A percentile compares a stretch with the other conserved stretches of the same genome.
These are phyloP conservation scores for Typhlichthys subterraneus DNA, from an alignment of 2,797 vertebrate genomes.

Conservation along the genomic window DNA sequence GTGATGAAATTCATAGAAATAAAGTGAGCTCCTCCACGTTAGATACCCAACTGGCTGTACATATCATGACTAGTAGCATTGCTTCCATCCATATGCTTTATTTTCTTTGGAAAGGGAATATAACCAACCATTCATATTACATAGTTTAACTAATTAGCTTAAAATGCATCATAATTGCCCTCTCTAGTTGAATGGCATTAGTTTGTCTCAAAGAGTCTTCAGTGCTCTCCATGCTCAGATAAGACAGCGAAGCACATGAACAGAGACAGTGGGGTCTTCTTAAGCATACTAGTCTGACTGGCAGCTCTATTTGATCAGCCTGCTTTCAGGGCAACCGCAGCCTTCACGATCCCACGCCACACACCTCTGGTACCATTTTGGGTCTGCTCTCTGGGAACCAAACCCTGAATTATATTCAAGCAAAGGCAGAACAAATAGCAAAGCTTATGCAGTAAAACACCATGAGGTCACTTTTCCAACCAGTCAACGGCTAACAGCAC, in stretches of 20 bases:
- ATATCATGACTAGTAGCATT: conserved; percentile 9
- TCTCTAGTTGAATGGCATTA: conserved; percentile 68
- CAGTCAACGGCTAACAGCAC: conserved; percentile 49
- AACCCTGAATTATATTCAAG: conserved; percentile 41
- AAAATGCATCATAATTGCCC: conserved; percentile 65
- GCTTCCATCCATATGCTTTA: conserved; percentile 73
- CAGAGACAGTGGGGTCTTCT: conserved; percentile 26
- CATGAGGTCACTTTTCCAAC: conserved; percentile 33
- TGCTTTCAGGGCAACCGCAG: conserved; percentile 49
- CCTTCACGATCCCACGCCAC: conserved; percentile 34
- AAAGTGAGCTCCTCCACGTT: background rate
- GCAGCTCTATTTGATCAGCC: no score
- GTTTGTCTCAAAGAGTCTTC: conserved; percentile 45
- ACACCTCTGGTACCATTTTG: conserved; percentile 61
- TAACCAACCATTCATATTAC: conserved; percentile 75
- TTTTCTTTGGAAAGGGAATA: conserved; percentile 78
- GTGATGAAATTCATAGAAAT: background rate
- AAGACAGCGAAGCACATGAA: conserved; percentile 73
- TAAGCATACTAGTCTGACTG: conserved; percentile 33
- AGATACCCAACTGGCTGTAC: background rate
- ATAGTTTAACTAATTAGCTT: conserved; percentile 65
- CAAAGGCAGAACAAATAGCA: conserved; percentile 31
- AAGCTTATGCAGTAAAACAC: conserved; percentile 43
- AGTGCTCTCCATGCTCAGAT: conserved; percentile 45
- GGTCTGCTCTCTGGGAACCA: conserved; percentile 44